Base-by-base conservation (phyloP, 2,888 invertebrate genomes). In the Syrista parreyssii region DNA sequence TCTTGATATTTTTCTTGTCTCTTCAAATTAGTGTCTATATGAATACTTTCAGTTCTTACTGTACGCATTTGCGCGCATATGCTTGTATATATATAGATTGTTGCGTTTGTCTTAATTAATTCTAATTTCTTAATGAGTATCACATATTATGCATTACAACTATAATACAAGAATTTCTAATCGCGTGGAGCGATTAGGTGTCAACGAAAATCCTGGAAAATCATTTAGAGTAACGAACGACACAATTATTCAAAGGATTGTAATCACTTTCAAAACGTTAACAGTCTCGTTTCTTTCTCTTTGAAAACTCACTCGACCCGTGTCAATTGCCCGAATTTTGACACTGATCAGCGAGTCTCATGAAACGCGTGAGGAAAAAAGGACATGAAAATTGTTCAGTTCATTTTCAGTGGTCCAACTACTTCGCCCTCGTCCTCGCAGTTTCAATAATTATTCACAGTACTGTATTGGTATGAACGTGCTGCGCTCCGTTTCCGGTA, bases 381-480 rank as follows among this genome's bases (percentile, higher is more conserved):
- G 15, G 6, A 23, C 23, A 55, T 55, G 23, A 55, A 23, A 9
- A 9, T 55, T 15, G 9, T 9, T 55, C 9, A 55, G 23, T 23
- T 9, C 9, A 23, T 6, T 55, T 2, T 2, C 23, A 23, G 23
- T 0, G 55, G 9, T 55, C 55, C 55, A 55, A 9, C 23, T 23
- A 9, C 23, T 55, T 9, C 55, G 9, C 6, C 34, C 9, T 34
- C 34, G 9, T 23, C 55, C 55, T 55, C 55, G 23, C 9, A 23
- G 23, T 23, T 55, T 55, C 6, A 9, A 9, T 9, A 74, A 3
- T 15, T 23, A 0, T 76, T 82, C 75, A 85, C 15, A 83, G 81
- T 73, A 75, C 32, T 1, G 84, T 85, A 31, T 79, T 81, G 32
- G 68, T 76, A 11, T 76, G 78, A 34, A 73, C 35, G 23, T 78